Percentiles rank a stretch among this genome's conserved stretches.
These are phyloP conservation scores for Lichenostomus cassidix DNA, from an alignment of 2,113 vertebrate genomes.

Conservation along the genomic window DNA sequence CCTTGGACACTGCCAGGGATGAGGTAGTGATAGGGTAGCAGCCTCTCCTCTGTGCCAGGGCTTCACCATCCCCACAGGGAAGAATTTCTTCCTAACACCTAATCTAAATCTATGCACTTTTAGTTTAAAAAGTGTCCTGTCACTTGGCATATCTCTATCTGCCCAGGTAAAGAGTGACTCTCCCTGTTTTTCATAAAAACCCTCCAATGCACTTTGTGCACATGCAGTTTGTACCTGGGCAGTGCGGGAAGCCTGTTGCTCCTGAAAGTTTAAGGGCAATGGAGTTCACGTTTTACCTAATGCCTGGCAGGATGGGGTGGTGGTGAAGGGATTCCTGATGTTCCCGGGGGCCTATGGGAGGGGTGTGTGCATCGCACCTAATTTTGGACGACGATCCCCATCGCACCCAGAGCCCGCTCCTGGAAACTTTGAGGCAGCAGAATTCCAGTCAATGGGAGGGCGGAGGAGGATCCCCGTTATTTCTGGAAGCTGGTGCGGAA, in stretches of 20 bases:
- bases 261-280: not conserved
- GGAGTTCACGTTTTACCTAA: too few relatives aligned
- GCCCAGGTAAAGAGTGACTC: not conserved
- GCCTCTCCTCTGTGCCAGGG: not conserved
- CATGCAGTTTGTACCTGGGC: not conserved
- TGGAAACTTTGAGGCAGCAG: not conserved
- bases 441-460: not conserved
- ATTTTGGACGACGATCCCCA: not conserved
- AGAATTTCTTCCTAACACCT: not conserved
- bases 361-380: not conserved
- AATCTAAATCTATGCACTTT: not conserved
- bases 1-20: not conserved
- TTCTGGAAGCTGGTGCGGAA: not conserved
- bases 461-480: not conserved
- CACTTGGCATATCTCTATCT: fast-evolving
- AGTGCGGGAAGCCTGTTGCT: not conserved
- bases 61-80: not conserved
- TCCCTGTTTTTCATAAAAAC: not conserved
- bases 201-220: not conserved
- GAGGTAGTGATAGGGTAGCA: not conserved
- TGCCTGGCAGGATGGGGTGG: fast-evolving
- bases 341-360: not conserved
- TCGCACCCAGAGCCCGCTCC: not conserved
- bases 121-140: not conserved
- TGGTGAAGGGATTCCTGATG: not conserved